Evolutionary conservation across 2,888 invertebrate species (phyloP), one percentile per base, ranked within the genome.

Genomic region (Empis stercorea): DNA sequence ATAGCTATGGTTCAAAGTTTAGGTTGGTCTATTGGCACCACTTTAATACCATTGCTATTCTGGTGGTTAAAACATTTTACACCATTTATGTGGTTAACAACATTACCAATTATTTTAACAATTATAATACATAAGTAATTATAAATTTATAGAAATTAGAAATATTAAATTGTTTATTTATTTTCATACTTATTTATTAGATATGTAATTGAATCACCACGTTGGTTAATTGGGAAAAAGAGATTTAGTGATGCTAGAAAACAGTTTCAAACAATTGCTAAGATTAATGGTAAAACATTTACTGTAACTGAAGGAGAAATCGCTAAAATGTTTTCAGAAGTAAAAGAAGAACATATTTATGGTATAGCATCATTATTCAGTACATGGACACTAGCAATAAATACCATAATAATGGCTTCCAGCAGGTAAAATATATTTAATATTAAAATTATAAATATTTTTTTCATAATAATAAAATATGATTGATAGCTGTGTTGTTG

Each of bases 191-290:
- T n/a, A n/a, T n/a, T n/a, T n/a, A n/a, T n/a, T n/a, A 79, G 79
- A 63, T 73, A 71, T 56, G 68, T 78, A 58, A 74, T 79, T 51
- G 80, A 80, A 68, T 80, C 80, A 40, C 80, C 80, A 4, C 71
- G 78, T 51, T 80, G 80, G 80, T 68, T 79, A 54, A 75, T 74
- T 62, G 71, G 73, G 51, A 71, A 72, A 57, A 73, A 72, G 37
- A 72, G 72, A 52, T 66, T 69, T 39, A 63, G 66, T 54, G 63
- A 68, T 51, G 75, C 76, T 52, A 55, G 76, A 40, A 63, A 62
- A 41, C 66, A 71, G 57, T 62, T 80, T 48, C 70, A 72, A 57
- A 65, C 64, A 55, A 78, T 80, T 49, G 76, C 77, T 15, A 69
- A 66, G 61, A 59, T 62, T 20, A 80, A 80, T 63, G 71, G 73